Evolutionary conservation across 2,888 invertebrate genomes (phyloP), one percentile per base, ranked within the genome.

Genomic region (Drosophila robusta): DNA sequence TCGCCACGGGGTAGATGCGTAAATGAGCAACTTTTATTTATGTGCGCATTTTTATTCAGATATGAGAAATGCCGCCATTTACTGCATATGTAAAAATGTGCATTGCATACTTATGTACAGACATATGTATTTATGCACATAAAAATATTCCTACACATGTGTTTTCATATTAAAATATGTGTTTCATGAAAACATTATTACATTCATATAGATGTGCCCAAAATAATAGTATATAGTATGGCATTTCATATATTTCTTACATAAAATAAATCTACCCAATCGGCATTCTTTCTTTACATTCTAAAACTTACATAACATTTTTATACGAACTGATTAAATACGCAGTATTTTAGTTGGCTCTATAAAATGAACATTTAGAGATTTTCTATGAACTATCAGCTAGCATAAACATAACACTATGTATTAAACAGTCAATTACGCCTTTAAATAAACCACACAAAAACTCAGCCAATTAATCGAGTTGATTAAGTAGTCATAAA

Each of bases 1-100:
- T 84, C 83, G 87, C 85, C 82, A 87, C 82, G 85, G 83, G 83
- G 82, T 66, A 65, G 47, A 80, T 81, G 79, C 81, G 84, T 81
- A 84, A 84, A 84, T 84, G 87, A 79, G 78, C 81, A 80, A 86
- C 81, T 78, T 78, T 80, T 78, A 87, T 84, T 80, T 87, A 80
- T 83, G 64, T 61, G 41, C 70, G 49, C 65, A 56, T 61, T 75
- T 70, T 66, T 70, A 70, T 78, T 72, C 72, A 68, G 58, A 56
- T 63, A 41, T 63, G 56, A 75, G 60, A 55, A 26, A 39, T 54
- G 68, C 75, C 76, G 75, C 71, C 68, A 68, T 75, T 75, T 67
- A 57, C 24, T 39, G 12, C 18, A 49, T 6, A 44, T 16, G 4
- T 34, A 50, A 8, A 29, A 29, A 29, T 29, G 29, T 29, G 9